Conservation (phyloP, 2,113 vertebrate genomes). For the Macroglossus sobrinus region DNA sequence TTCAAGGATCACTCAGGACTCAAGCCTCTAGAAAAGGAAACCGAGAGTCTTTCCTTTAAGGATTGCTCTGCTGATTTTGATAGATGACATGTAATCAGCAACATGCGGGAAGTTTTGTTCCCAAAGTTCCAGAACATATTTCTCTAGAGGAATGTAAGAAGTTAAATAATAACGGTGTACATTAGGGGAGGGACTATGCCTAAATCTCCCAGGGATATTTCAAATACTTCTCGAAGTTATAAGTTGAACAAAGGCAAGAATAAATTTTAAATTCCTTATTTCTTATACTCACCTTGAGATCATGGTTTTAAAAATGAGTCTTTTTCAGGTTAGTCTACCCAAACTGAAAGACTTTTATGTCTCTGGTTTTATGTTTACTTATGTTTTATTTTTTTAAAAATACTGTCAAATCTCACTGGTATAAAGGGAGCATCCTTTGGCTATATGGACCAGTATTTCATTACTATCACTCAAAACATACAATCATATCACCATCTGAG, state of each 20-base stretch:
- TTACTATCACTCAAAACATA: not conserved
- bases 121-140: not conserved
- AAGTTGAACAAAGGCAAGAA: not conserved
- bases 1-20: not conserved
- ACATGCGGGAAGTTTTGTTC: not conserved
- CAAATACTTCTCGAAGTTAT: not conserved
- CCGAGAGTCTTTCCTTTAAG: not conserved
- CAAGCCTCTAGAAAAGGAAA: not conserved
- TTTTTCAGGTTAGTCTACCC: not conserved
- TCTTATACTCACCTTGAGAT: not conserved
- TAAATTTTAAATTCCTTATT: constrained; percentile 7
- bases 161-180: not conserved
- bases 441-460: not conserved
- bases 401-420: not conserved
- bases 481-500: not conserved
- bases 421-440: no score
- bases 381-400: not conserved
- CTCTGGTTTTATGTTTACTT: not conserved
- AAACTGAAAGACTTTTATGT: not conserved
- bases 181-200: not conserved
- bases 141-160: not conserved
- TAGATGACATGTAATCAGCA: not conserved
- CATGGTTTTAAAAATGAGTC: not conserved
- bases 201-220: not conserved
- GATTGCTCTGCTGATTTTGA: not conserved